These are phyloP conservation scores for Epinotia nisella DNA, from an alignment of 2,888 invertebrate genomes.

Conservation along the genomic window DNA sequence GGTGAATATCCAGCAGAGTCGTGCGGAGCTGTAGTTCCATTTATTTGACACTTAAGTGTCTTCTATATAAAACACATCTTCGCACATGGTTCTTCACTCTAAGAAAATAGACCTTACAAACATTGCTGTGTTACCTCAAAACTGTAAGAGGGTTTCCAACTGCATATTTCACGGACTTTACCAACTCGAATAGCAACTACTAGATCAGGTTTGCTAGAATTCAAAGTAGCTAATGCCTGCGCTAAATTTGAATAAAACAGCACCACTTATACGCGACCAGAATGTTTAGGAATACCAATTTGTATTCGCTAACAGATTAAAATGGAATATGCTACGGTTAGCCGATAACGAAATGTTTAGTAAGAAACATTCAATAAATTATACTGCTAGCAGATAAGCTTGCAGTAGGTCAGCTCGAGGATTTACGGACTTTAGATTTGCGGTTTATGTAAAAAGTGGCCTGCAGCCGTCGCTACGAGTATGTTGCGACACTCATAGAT, in stretches of 20 bases:
- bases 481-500: too few species aligned
- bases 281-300: slow-evolving; percentile 12
- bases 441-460: too few species aligned
- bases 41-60: too few species aligned
- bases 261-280: slow-evolving; percentile 12
- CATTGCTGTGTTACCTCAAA: neutral
- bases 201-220: neutral
- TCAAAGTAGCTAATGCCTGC: slow-evolving; percentile 20
- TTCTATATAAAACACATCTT: too few species aligned
- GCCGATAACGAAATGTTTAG: slow-evolving; percentile 4
- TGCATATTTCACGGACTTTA: neutral
- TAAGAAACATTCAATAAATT: neutral
- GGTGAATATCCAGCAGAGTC: too few species aligned
- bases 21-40: too few species aligned
- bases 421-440: too few species aligned
- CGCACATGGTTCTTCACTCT: neutral
- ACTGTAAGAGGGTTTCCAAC: neutral
- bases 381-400: neutral
- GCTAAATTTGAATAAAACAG: slow-evolving; percentile 34
- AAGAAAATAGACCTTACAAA: too few species aligned
- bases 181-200: neutral
- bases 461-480: too few species aligned
- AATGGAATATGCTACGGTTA: slow-evolving; percentile 2
- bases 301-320: slow-evolving; percentile 29
- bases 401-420: neutral